Base-by-base conservation (phyloP, 2,888 invertebrate species). In the Drosophila leonis region DNA sequence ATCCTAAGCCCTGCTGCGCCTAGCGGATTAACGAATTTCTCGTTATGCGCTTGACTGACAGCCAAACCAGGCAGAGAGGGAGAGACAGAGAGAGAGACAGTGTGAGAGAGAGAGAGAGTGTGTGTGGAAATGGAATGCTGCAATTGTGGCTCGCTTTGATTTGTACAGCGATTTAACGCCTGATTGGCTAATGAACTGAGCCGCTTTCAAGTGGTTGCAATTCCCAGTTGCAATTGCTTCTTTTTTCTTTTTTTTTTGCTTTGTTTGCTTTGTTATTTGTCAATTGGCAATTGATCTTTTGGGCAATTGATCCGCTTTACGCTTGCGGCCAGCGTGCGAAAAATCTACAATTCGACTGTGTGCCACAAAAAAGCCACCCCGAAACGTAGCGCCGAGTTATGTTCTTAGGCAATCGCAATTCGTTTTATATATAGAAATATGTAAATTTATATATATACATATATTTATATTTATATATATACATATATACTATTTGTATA, bases 251-350 rank as follows among this genome's bases (percentile, higher is more conserved):
- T 20, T 8, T 18, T 46, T 78, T 33, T 59, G 54, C 52, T 72
- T 46, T 65, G 65, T 51, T 15, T 42, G 66, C 59, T 48, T 48
- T 65, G 42, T 42, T 20, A 33, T 31, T 76, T 87, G 83, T 82
- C 83, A 88, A 83, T 85, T 86, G 88, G 35, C 84, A 88, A 84
- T 84, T 84, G 84, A 84, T 86, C 89, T 89, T 87, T 89, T 89
- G 67, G 72, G 88, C 90, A 84, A 88, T 87, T 87, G 86, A 88
- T 86, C 85, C 88, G 85, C 86, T 83, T 84, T 79, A 31, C 51
- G 68, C 63, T 51, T 54, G 65, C 61, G 57, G 49, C 49, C 35
- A 64, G 75, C 71, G 80, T 79, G 78, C 71, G 80, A 77, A 78
- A 75, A 72, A 55, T 29, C 64, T 27, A 9, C 48, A 7, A 0